Conservation (phyloP, 2,113 vertebrate species). For the Psephotus haematonotus region DNA sequence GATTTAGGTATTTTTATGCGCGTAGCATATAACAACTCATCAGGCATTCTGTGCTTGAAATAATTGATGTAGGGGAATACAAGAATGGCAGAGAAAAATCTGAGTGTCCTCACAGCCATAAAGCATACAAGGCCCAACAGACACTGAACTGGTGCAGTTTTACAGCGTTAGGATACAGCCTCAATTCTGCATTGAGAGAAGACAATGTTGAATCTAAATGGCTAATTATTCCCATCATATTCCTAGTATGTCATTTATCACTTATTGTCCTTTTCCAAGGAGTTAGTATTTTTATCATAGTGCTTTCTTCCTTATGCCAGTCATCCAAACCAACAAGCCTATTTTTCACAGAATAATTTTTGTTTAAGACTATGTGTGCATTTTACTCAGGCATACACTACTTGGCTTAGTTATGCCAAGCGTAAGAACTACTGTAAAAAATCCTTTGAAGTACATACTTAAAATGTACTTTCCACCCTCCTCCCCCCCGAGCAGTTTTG, state of each 20-base stretch:
- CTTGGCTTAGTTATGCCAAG: background rate
- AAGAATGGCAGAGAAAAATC: background rate
- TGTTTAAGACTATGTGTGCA: background rate
- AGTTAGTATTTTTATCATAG: background rate
- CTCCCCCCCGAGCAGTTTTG: background rate
- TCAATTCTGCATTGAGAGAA: background rate
- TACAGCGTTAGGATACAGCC: background rate
- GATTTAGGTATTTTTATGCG: background rate
- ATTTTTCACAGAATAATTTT: background rate
- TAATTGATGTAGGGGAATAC: background rate
- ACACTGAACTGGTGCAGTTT: background rate
- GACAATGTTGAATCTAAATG: background rate
- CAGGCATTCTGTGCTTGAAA: background rate
- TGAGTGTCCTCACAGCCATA: background rate
- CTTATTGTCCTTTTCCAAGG: background rate
- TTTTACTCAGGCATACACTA: background rate
- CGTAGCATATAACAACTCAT: background rate
- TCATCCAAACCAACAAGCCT: background rate
- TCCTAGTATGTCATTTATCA: background rate
- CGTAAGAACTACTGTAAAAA: background rate
- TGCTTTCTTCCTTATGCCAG: background rate
- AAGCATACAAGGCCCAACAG: background rate
- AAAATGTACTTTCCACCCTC: background rate
- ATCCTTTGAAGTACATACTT: background rate
- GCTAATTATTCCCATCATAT: background rate